Evolutionary conservation across 2,113 vertebrate genomes (phyloP).

Genomic region (Dipodomys merriami): DNA sequence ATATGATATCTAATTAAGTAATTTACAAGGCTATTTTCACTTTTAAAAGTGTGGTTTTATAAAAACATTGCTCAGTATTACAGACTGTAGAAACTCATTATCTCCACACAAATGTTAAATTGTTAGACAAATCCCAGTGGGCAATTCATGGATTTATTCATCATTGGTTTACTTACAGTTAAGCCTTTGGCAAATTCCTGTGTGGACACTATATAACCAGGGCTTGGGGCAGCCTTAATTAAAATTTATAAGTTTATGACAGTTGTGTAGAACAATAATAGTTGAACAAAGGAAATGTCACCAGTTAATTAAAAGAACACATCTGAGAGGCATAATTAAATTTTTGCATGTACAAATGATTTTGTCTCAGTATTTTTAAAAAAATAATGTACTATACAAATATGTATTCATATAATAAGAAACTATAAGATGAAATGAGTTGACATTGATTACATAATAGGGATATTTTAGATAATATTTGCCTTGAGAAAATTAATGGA

Average conservation of each 20-base stretch:
- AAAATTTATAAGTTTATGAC: constrained; percentile 88
- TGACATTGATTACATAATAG: neutral
- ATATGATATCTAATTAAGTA: constrained; percentile 78
- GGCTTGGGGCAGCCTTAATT: constrained; percentile 86
- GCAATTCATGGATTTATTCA: constrained; percentile 84
- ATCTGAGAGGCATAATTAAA: constrained; percentile 86
- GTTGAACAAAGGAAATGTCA: constrained; percentile 87
- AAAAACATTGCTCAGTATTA: constrained; percentile 77
- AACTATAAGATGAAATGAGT: constrained; percentile 34
- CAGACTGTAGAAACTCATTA: constrained; percentile 84
- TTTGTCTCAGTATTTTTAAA: constrained; percentile 77
- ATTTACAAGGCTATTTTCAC: constrained; percentile 78
- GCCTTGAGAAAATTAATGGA: neutral
- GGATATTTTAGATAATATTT: neutral
- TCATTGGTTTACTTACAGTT: constrained; percentile 86
- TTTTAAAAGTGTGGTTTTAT: constrained; percentile 75
- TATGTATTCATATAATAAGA: constrained; percentile 8
- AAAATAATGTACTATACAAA: constrained; percentile 27
- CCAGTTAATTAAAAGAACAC: constrained; percentile 87
- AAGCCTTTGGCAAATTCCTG: constrained; percentile 87
- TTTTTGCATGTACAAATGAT: constrained; percentile 79
- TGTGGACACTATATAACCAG: constrained; percentile 80
- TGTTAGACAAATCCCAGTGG: constrained; percentile 85
- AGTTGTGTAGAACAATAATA: constrained; percentile 86
- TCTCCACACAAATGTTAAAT: constrained; percentile 87